Base-by-base conservation (phyloP, 2,113 vertebrate species). In the Perognathus longimembris region DNA sequence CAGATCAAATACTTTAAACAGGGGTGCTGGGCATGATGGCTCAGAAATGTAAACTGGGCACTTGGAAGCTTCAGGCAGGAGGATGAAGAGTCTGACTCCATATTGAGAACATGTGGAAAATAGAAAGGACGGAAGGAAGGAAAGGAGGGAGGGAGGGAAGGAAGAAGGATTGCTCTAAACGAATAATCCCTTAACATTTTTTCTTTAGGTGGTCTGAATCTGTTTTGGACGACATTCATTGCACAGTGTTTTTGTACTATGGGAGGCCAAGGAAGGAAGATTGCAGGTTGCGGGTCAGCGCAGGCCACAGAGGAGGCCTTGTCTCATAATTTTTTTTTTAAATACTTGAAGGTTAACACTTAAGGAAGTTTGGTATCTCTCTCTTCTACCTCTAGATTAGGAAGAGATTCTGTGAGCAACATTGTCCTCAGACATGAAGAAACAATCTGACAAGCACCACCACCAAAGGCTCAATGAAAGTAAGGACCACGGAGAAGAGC, bases 171-270 rank as follows among this genome's bases (percentile, higher is more conserved):
- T 82, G 42, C 26, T 83, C 32, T 66, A 50, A 83, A 66, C 36
- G 38, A 64, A 78, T 28, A 91, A 67, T 40, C 32, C 54, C 76
- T 89, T 75, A 76, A 69, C 17, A 84, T 73, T 54, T 81, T 63
- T 69, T 79, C 63, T 70, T 26, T 67, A 66, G 30, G 45, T 73
- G 74, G 2, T 3, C 40, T 61, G 50, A 86, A 42, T 32, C 76
- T n/a, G 42, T 61, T 94, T 74, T 80, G 66, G 75, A 86, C 67
- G 64, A 76, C 6, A 89, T 84, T 66, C 73, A 71, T n/a, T 50
- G 32, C 5, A 71, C 1, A 83, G 30, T 74, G 67, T 61, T 82
- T 92, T 63, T 61, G n/a, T 22, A 77, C 17, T 90, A 45, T 22
- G 15, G 87, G 15, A 90, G 74, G 45, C 45, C 12, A 45, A 45